A percentile compares a stretch with the other conserved stretches of the same genome.
These are phyloP conservation scores for Prionchulus punctatus DNA, from an alignment of 2,888 invertebrate genomes.

Conservation along the genomic window DNA sequence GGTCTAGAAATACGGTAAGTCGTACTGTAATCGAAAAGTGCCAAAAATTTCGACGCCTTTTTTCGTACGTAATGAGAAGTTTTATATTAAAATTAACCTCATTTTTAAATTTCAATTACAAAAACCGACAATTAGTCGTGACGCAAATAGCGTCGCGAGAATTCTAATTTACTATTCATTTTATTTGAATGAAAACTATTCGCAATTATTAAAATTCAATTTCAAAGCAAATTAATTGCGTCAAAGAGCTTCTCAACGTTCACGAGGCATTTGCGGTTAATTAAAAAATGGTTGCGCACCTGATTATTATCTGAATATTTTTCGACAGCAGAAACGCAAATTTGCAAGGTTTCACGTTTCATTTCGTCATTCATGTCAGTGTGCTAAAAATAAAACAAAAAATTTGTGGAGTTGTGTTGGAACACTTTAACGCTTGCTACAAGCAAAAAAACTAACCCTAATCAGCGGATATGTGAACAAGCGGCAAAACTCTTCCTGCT, in stretches of 20 bases:
- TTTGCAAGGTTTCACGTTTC: slow-evolving; percentile 69
- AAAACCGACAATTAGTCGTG: too few species aligned
- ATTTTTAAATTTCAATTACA: too few species aligned
- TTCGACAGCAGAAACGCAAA: slow-evolving; percentile 81
- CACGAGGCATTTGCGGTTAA: background rate
- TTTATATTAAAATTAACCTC: too few species aligned
- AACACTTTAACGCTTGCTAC: background rate
- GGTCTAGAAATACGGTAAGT: slow-evolving; percentile 51
- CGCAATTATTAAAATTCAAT: too few species aligned
- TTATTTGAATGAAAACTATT: too few species aligned
- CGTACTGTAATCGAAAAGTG: too few species aligned
- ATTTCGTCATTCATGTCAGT: slow-evolving; percentile 87
- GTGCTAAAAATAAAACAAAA: slow-evolving; percentile 47
- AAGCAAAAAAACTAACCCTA: slow-evolving; percentile 45
- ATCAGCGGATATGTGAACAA: slow-evolving; percentile 56
- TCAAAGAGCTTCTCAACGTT: background rate
- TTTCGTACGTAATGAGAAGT: too few species aligned
- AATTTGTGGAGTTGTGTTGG: too few species aligned
- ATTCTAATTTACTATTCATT: too few species aligned
- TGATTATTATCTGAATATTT: slow-evolving; percentile 70
- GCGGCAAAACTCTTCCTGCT: background rate
- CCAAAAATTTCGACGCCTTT: too few species aligned
- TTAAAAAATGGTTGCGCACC: slow-evolving; percentile 36
- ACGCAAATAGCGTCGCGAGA: too few species aligned
- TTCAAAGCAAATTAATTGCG: too few species aligned